These are phyloP conservation scores for Sinocyclocheilus grahami DNA, from an alignment of 2,113 vertebrate species.

Conservation along the genomic window DNA sequence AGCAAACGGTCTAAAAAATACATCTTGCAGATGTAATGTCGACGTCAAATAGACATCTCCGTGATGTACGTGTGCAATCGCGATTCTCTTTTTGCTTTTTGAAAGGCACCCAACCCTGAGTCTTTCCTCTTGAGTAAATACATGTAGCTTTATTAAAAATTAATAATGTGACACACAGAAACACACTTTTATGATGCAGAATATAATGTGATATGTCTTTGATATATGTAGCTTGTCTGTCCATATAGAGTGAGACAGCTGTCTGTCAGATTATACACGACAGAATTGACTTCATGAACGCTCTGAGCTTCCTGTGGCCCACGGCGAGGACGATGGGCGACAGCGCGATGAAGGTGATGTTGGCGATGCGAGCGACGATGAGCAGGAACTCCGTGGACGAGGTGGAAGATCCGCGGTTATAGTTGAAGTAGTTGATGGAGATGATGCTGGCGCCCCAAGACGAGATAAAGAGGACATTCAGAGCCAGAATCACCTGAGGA, in stretches of 20 bases:
- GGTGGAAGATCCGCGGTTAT: constrained; percentile 65
- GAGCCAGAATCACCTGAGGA: constrained; percentile 74
- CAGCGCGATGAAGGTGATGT: constrained; percentile 74
- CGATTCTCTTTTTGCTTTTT: neutral
- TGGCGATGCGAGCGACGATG: constrained; percentile 72
- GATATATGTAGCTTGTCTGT: neutral
- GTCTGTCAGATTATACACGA: constrained; percentile 47
- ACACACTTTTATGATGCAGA: neutral
- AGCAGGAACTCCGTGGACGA: constrained; percentile 66
- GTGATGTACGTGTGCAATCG: neutral
- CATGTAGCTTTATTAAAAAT: constrained; percentile 11
- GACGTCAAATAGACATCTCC: too few species aligned
- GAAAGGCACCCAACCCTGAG: neutral
- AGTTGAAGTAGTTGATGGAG: constrained; percentile 80
- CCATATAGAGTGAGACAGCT: too few species aligned
- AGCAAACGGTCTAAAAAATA: too few species aligned
- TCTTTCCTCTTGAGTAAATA: neutral
- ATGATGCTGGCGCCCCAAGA: constrained; percentile 79
- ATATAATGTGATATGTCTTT: neutral
- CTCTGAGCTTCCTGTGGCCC: constrained; percentile 74
- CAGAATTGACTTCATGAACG: constrained; percentile 66
- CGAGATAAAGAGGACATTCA: constrained; percentile 74
- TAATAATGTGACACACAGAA: neutral
- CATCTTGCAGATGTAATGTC: too few species aligned
- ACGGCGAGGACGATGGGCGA: constrained; percentile 74